Percentiles rank a stretch among this genome's conserved stretches.
Conservation (phyloP, 1,140 invertebrate genomes). For the Drosophila orena region DNA sequence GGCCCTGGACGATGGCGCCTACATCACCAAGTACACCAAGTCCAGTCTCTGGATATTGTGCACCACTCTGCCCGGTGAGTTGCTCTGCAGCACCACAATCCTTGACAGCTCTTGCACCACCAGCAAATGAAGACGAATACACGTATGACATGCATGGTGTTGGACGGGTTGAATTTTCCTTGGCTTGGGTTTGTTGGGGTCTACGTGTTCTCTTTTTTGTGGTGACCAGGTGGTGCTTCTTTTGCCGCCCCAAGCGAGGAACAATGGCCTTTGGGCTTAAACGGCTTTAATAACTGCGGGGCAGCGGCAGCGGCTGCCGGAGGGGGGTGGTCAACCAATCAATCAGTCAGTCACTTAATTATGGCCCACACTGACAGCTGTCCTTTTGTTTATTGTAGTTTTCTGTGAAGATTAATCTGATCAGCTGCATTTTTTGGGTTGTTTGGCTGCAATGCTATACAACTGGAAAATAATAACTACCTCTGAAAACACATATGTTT, state of each 20-base stretch:
- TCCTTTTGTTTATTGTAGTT: background rate
- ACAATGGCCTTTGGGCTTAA: slow-evolving; percentile 1
- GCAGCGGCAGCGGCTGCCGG: background rate
- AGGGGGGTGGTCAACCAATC: slow-evolving; percentile 21
- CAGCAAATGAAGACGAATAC: slow-evolving; percentile 22
- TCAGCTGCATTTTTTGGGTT: background rate
- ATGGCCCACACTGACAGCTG: background rate
- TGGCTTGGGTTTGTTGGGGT: background rate
- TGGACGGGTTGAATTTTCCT: background rate
- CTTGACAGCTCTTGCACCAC: background rate
- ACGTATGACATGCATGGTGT: background rate
- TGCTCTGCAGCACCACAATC: background rate
- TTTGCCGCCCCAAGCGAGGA: background rate
- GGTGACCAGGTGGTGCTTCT: too few relatives aligned
- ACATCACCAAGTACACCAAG: slow-evolving; percentile 80
- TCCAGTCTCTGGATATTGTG: slow-evolving; percentile 84
- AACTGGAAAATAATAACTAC: background rate
- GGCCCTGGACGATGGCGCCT: slow-evolving; percentile 78
- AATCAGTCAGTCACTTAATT: slow-evolving; percentile 30
- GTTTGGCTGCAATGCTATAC: background rate
- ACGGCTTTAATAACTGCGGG: slow-evolving; percentile 4
- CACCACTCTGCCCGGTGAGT: slow-evolving; percentile 75
- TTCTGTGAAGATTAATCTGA: background rate
- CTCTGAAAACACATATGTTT: background rate
- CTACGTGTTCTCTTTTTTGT: background rate